Percentiles rank a stretch among this genome's conserved stretches.
These are phyloP conservation scores for Pseudococcus viburni DNA, from an alignment of 2,888 invertebrate species.

Conservation along the genomic window DNA sequence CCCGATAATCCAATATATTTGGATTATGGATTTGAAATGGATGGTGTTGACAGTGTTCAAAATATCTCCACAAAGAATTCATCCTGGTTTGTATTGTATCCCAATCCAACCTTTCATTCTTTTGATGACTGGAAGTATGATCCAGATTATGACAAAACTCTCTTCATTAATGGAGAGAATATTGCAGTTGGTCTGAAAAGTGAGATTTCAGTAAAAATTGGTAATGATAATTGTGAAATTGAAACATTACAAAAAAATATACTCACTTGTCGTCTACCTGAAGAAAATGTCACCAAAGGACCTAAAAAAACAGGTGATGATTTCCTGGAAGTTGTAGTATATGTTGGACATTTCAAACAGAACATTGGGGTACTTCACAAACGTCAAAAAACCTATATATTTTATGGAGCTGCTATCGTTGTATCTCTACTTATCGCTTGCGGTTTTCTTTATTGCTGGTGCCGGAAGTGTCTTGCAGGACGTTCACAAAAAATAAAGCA, in stretches of 20 bases:
- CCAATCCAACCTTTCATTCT: slow-evolving; percentile 89
- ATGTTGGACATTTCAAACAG: slow-evolving; percentile 86
- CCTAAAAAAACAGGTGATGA: slow-evolving; percentile 70
- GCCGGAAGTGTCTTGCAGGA: too few species aligned
- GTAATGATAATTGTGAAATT: slow-evolving; percentile 91
- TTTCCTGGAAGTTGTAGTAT: slow-evolving; percentile 84
- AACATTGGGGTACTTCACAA: slow-evolving; percentile 87
- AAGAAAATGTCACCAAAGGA: slow-evolving; percentile 76
- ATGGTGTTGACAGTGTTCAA: slow-evolving; percentile 88
- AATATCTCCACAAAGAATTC: slow-evolving; percentile 77
- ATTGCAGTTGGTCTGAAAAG: slow-evolving; percentile 90
- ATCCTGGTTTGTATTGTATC: slow-evolving; percentile 82
- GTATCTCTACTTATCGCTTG: too few species aligned
- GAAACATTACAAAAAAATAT: slow-evolving; percentile 83
- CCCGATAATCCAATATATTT: slow-evolving; percentile 86
- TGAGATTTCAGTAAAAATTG: slow-evolving; percentile 90
- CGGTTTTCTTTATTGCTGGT: too few species aligned
- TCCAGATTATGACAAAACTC: slow-evolving; percentile 93
- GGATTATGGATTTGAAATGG: slow-evolving; percentile 96
- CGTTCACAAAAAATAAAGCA: too few species aligned
- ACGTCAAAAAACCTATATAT: too few species aligned
- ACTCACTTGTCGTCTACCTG: slow-evolving; percentile 84
- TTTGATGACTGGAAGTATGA: slow-evolving; percentile 79
- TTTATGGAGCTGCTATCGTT: too few species aligned
- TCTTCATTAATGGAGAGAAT: slow-evolving; percentile 95